Percentiles rank a stretch among this genome's conserved stretches.
Evolutionary conservation across 2,888 invertebrate genomes (phyloP).

Genomic region (Megastigmus dorsalis): DNA sequence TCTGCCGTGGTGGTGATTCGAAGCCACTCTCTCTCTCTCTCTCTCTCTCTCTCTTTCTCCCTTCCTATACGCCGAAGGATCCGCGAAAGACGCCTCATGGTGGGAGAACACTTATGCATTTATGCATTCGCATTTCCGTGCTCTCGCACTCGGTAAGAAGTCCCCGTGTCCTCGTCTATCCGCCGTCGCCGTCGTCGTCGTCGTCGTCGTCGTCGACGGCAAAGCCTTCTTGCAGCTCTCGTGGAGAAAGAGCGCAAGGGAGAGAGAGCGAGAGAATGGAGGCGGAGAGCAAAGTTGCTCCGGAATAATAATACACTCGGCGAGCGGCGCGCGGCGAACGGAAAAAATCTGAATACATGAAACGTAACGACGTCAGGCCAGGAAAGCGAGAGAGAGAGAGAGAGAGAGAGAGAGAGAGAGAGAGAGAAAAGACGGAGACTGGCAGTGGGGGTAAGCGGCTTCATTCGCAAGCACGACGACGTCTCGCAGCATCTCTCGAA

Average conservation of each 20-base stretch:
- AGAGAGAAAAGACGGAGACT: not conserved
- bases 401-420: constrained; percentile 4
- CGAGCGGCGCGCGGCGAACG: constrained; percentile 62
- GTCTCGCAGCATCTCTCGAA: too few relatives aligned
- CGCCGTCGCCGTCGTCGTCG: constrained; percentile 57
- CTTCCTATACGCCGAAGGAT: too few relatives aligned
- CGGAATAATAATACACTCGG: constrained; percentile 72
- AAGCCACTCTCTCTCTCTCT: too few relatives aligned
- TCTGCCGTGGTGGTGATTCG: constrained; percentile 33
- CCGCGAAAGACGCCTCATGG: constrained; percentile 49
- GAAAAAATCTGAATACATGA: constrained; percentile 74
- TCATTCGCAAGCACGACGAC: constrained; percentile 57
- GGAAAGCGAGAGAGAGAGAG: constrained; percentile 14
- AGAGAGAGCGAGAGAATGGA: constrained; percentile 44
- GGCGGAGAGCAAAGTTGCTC: constrained; percentile 70
- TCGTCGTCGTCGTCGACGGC: constrained; percentile 56
- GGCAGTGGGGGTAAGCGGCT: constrained; percentile 58
- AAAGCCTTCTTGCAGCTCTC: constrained; percentile 58
- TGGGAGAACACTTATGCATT: constrained; percentile 72
- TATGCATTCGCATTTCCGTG: constrained; percentile 74
- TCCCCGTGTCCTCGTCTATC: constrained; percentile 45
- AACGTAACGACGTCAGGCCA: constrained; percentile 70
- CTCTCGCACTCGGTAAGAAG: constrained; percentile 60
- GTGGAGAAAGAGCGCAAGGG: constrained; percentile 27
- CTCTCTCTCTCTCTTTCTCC: too few relatives aligned